Evolutionary conservation across 1,140 invertebrate species (phyloP), one percentile per base, ranked within the genome.

Genomic region (Rhagoletis zephyria): DNA sequence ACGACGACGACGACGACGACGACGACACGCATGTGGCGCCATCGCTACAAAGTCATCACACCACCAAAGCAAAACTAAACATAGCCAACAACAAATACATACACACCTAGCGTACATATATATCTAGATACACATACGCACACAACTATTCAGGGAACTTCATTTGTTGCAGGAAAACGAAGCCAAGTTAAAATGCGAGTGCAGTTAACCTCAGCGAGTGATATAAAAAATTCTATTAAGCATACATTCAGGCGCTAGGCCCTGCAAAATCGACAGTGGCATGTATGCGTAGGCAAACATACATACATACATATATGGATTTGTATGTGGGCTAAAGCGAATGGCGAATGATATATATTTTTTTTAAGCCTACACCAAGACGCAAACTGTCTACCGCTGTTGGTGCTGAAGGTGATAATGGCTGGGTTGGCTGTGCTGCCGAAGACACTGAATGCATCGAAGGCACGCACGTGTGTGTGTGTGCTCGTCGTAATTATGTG

Each of bases 161-260:
- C 67, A 16, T 48, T 16, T 51, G 45, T 48, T 59, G 45, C 74
- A 59, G 74, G 45, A 81, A 81, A 56, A 56, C 16, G 74, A 81
- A 81, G 74, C 74, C 74, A 81, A 81, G 74, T 81, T 81, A 81
- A 81, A 81, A 48, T 45, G 74, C 74, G 74, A 56, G 9, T 81
- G 74, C 74, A 81, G 45, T 81, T 81, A 81, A 81, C 74, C 74
- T 81, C 74, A 81, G 74, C 74, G 45, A 81, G 48, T 81, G 74
- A 42, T 85, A 85, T 88, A 87, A 87, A 89, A 90, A 91, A 91
- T 89, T 90, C 87, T 91, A 91, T 91, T 91, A 91, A 91, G 90
- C 91, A 91, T 91, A 91, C 91, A 89, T 91, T 91, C 90, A 88
- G 90, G 91, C 90, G 90, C 88, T 77, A 87, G 74, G 86, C 81